phyloP scores from a whole-genome alignment of 2,113 vertebrate species.

The Oplegnathus fasciatus region DNA sequence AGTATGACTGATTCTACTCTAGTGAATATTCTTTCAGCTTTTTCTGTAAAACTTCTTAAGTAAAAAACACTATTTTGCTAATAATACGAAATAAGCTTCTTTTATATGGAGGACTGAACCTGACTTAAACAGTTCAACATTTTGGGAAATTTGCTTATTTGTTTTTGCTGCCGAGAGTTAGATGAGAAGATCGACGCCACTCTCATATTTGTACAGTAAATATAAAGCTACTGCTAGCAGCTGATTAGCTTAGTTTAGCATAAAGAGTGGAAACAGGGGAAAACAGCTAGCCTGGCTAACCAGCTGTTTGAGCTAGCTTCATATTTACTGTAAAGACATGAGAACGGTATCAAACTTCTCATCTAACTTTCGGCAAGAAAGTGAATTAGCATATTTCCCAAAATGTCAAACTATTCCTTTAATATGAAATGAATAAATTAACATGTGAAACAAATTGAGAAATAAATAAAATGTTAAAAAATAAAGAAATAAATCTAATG shows the following conservation, averaged over 20 bases:
- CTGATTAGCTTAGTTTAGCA: background rate
- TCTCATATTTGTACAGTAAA: background rate
- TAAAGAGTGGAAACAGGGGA: background rate
- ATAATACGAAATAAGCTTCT: background rate
- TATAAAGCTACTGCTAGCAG: conserved; percentile 8
- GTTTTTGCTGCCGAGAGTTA: conserved; percentile 3
- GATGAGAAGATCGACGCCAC: conserved; percentile 4
- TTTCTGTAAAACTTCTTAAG: background rate
- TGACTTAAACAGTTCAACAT: conserved; percentile 14
- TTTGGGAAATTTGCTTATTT: background rate
- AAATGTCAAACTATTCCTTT: background rate
- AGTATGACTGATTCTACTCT: background rate
- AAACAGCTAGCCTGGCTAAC: background rate
- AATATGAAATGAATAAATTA: conserved; percentile 5
- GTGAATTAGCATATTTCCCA: background rate
- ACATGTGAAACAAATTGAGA: background rate
- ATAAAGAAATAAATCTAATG: background rate
- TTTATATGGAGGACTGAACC: conserved; percentile 1
- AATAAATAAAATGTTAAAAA: background rate
- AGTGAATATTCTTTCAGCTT: background rate
- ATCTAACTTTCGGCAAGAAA: conserved; percentile 6
- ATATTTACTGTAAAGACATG: conserved; percentile 1
- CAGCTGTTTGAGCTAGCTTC: background rate
- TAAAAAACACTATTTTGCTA: background rate
- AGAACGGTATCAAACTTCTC: conserved; percentile 1